Evolutionary conservation across 2,888 invertebrate species (phyloP).

Genomic region (Mythimna ferrago): DNA sequence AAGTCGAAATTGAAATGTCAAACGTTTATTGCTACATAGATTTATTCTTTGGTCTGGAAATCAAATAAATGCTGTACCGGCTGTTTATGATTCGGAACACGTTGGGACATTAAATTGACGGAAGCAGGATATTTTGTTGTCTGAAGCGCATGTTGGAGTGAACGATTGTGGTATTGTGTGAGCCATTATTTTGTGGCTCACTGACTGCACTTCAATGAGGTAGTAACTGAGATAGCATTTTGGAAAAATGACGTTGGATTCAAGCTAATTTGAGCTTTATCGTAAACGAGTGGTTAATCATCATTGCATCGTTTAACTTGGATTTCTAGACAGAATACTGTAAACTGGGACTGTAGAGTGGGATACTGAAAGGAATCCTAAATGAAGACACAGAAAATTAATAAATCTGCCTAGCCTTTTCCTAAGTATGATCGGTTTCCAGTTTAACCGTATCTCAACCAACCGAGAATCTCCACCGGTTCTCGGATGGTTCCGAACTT

Average conservation of each 20-base stretch:
- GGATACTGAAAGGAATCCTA: no score
- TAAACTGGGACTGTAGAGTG: no score
- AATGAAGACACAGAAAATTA: no score
- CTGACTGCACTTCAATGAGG: slow-evolving; percentile 8
- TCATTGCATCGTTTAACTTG: no score
- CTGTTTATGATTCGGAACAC: slow-evolving; percentile 54
- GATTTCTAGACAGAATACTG: no score
- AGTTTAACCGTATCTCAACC: no score
- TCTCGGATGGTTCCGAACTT: no score
- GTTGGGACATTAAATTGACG: slow-evolving; percentile 42
- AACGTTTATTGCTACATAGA: slow-evolving; percentile 7
- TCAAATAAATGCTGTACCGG: slow-evolving; percentile 35
- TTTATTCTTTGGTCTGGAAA: slow-evolving; percentile 41
- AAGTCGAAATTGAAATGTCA: slow-evolving; percentile 27
- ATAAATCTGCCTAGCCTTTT: no score
- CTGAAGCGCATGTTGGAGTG: slow-evolving; percentile 30
- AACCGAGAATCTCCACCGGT: no score
- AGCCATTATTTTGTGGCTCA: slow-evolving; percentile 12
- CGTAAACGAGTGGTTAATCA: background rate
- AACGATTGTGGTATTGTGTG: slow-evolving; percentile 33
- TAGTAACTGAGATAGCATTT: slow-evolving; percentile 19
- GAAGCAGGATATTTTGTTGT: slow-evolving; percentile 48
- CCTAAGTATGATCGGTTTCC: no score
- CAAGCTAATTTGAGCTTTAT: no score
- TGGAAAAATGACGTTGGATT: slow-evolving; percentile 1